A percentile compares a stretch with the other conserved stretches of the same genome.
Conservation (phyloP, 2,888 invertebrate genomes). For the Serrognathus titanus region DNA sequence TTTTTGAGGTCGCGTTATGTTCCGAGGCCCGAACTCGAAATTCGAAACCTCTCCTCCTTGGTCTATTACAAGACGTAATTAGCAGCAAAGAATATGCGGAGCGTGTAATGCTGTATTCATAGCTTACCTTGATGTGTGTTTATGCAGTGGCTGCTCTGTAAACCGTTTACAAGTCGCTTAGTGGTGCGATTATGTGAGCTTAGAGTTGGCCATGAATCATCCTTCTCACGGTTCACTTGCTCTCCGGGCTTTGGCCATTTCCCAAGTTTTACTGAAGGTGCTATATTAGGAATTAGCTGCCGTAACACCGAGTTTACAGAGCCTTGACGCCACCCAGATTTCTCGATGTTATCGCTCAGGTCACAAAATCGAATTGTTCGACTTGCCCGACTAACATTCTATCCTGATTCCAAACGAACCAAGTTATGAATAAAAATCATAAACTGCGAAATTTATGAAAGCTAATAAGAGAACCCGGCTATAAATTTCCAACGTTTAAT, state of each 20-base stretch:
- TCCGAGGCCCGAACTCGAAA: not conserved
- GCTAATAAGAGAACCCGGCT: too few species aligned
- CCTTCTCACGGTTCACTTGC: slow-evolving; percentile 28
- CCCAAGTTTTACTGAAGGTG: slow-evolving; percentile 30
- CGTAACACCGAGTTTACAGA: slow-evolving; percentile 11
- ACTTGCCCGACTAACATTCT: too few species aligned
- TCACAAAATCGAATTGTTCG: too few species aligned
- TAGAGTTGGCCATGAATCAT: slow-evolving; percentile 33
- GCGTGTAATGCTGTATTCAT: slow-evolving; percentile 11
- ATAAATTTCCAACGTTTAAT: too few species aligned
- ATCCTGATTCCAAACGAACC: too few species aligned
- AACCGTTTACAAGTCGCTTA: slow-evolving; percentile 33
- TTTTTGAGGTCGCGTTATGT: not conserved
- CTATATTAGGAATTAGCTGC: slow-evolving; percentile 23
- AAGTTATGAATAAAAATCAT: too few species aligned
- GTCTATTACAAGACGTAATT: slow-evolving; percentile 11
- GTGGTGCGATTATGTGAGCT: slow-evolving; percentile 32
- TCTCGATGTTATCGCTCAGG: too few species aligned
- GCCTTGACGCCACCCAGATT: too few species aligned
- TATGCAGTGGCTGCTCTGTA: slow-evolving; percentile 21
- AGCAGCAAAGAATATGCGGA: slow-evolving; percentile 17
- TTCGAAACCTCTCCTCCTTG: not conserved
- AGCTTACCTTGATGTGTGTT: slow-evolving; percentile 11
- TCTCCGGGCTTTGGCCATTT: slow-evolving; percentile 29
- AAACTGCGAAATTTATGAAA: too few species aligned